Conservation (phyloP, 1,140 invertebrate genomes). For the Drosophila yakuba region DNA sequence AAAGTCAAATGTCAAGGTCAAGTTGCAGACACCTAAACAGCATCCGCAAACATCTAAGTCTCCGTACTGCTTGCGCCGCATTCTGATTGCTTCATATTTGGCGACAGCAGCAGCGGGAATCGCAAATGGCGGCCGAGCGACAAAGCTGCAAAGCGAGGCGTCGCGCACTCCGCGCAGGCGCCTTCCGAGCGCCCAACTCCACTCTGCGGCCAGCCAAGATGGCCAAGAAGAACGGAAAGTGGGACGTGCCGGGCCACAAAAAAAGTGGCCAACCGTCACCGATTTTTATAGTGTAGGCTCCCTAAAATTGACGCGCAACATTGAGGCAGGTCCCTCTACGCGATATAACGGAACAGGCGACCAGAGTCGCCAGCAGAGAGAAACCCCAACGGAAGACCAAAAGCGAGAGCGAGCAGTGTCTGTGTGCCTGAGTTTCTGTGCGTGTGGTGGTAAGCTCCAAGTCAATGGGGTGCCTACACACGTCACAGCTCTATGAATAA, state of each 20-base stretch:
- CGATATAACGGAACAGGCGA: constrained; percentile 77
- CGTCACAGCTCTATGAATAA: not conserved
- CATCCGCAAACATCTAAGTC: constrained; percentile 14
- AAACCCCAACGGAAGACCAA: constrained; percentile 7
- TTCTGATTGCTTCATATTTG: constrained; percentile 80
- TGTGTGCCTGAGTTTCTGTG: constrained; percentile 1
- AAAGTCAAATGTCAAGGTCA: constrained; percentile 59
- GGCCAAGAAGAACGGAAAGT: not conserved
- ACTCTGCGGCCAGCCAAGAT: not conserved
- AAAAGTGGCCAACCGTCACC: constrained; percentile 36
- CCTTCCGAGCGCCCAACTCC: constrained; percentile 41
- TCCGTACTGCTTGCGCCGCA: constrained; percentile 56
- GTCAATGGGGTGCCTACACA: constrained; percentile 21
- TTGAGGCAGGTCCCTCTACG: constrained; percentile 84
- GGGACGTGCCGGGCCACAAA: not conserved
- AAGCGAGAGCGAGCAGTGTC: constrained; percentile 27
- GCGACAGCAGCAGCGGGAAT: constrained; percentile 68
- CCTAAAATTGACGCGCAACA: constrained; percentile 74
- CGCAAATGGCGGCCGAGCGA: constrained; percentile 67
- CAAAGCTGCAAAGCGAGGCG: constrained; percentile 71
- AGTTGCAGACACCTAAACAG: constrained; percentile 21
- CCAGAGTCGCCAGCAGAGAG: constrained; percentile 47
- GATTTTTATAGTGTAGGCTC: constrained; percentile 61
- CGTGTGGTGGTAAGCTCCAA: constrained; percentile 21
- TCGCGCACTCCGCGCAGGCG: constrained; percentile 56